Percentiles rank a stretch among this genome's conserved stretches.
Conservation (phyloP, 2,797 vertebrate species). For the Tinamus major region DNA sequence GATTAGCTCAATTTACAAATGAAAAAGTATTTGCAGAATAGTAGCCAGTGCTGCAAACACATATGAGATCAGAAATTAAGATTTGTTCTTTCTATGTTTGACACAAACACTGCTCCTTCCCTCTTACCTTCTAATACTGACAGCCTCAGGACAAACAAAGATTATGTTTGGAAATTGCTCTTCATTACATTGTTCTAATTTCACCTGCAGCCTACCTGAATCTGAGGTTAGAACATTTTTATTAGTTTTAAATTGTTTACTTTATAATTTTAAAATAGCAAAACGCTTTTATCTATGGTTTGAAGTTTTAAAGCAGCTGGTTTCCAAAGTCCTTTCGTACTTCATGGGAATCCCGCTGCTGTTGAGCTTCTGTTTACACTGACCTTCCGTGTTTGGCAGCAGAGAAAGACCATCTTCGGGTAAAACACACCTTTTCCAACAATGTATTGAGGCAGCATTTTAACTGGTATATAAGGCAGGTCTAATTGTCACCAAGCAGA, state of each 20-base stretch:
- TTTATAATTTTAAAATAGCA: constrained; percentile 31
- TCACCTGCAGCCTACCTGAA: constrained; percentile 14
- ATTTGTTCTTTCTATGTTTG: constrained; percentile 28
- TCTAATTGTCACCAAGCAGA: neutral
- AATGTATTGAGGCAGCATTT: neutral
- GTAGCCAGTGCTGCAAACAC: constrained; percentile 4
- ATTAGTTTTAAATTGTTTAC: constrained; percentile 26
- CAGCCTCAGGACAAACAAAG: constrained; percentile 57
- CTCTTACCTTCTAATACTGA: constrained; percentile 48
- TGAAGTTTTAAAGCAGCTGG: neutral
- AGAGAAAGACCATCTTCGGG: neutral
- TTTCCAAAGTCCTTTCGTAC: neutral
- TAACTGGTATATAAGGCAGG: neutral
- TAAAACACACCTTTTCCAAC: neutral
- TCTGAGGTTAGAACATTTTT: constrained; percentile 7
- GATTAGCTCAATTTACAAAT: neutral
- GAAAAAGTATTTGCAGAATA: constrained; percentile 5
- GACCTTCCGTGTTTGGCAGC: neutral
- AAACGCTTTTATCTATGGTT: constrained; percentile 14
- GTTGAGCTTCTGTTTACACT: neutral
- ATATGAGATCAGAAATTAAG: constrained; percentile 29
- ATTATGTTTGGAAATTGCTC: constrained; percentile 42
- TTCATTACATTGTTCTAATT: constrained; percentile 53
- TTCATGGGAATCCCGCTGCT: neutral
- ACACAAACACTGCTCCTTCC: constrained; percentile 48